Percentiles rank a stretch among this genome's conserved stretches.
Evolutionary conservation across 1,140 invertebrate genomes (phyloP).

Genomic region (Panagrolaimus sp.): DNA sequence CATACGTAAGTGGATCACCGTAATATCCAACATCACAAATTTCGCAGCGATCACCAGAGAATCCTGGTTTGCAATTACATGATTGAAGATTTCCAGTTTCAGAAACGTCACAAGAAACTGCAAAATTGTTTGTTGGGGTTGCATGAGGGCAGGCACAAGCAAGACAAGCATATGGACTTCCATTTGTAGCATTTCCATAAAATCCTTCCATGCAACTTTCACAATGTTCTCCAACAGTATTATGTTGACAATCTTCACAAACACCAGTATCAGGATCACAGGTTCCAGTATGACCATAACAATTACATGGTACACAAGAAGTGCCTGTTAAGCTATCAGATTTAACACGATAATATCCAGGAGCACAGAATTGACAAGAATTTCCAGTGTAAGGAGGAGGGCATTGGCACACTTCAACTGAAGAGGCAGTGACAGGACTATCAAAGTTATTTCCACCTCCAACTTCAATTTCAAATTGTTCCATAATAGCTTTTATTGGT

Average conservation of each 20-base stretch:
- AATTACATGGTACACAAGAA: slow-evolving; percentile 78
- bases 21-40: slow-evolving; percentile 77
- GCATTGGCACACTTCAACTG: slow-evolving; percentile 86
- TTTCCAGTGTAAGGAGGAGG: slow-evolving; percentile 80
- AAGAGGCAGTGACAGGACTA: slow-evolving; percentile 64
- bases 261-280: slow-evolving; percentile 87
- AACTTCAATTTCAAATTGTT: slow-evolving; percentile 55
- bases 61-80: slow-evolving; percentile 80
- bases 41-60: slow-evolving; percentile 64
- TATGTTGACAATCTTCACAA: slow-evolving; percentile 81
- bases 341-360: slow-evolving; percentile 74
- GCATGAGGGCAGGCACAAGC: slow-evolving; percentile 93
- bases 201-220: slow-evolving; percentile 82
- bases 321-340: slow-evolving; percentile 74
- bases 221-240: slow-evolving; percentile 76
- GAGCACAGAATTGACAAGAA: slow-evolving; percentile 87
- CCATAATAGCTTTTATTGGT: slow-evolving; percentile 64
- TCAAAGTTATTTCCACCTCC: slow-evolving; percentile 40
- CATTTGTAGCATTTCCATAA: slow-evolving; percentile 80
- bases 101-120: slow-evolving; percentile 62
- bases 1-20: slow-evolving; percentile 70
- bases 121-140: slow-evolving; percentile 75
- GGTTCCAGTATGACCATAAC: slow-evolving; percentile 75
- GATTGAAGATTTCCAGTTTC: slow-evolving; percentile 69
- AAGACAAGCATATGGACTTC: slow-evolving; percentile 79